These are phyloP conservation scores for Scaptomyza tumidula DNA, from an alignment of 2,888 invertebrate species.

Conservation along the genomic window DNA sequence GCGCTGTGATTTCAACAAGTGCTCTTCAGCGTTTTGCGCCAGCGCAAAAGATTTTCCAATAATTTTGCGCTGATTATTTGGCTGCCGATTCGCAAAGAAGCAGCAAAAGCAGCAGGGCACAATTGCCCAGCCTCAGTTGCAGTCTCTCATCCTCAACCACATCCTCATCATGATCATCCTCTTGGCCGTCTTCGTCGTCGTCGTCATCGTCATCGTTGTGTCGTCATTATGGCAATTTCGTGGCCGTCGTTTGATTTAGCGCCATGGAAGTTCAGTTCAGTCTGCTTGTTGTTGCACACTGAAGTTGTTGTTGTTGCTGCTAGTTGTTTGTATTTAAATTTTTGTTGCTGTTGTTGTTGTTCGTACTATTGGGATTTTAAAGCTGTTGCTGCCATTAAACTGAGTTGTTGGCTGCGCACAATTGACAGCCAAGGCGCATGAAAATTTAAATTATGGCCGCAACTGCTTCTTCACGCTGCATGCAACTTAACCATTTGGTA, in stretches of 20 bases:
- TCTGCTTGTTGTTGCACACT: neutral
- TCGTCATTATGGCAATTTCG: constrained; percentile 81
- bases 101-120: constrained; percentile 12
- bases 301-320: constrained; percentile 15
- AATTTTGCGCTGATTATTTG: constrained; percentile 59
- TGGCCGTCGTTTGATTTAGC: constrained; percentile 77
- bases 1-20: constrained; percentile 70
- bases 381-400: constrained; percentile 65
- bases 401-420: constrained; percentile 73
- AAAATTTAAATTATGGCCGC: constrained; percentile 74
- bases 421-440: constrained; percentile 71
- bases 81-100: constrained; percentile 25
- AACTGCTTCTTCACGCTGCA: constrained; percentile 9
- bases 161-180: constrained; percentile 25
- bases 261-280: constrained; percentile 52
- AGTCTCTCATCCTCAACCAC: constrained; percentile 8
- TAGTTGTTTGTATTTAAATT: constrained; percentile 75
- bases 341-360: constrained; percentile 8
- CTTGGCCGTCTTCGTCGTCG: too few species aligned
- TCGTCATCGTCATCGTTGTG: constrained; percentile 43
- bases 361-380: constrained; percentile 7
- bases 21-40: constrained; percentile 44
- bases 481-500: constrained; percentile 16
- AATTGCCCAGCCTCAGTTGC: constrained; percentile 7
- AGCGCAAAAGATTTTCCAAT: constrained; percentile 62